Evolutionary conservation across 2,113 vertebrate genomes (phyloP).

Genomic region (Nestor notabilis): DNA sequence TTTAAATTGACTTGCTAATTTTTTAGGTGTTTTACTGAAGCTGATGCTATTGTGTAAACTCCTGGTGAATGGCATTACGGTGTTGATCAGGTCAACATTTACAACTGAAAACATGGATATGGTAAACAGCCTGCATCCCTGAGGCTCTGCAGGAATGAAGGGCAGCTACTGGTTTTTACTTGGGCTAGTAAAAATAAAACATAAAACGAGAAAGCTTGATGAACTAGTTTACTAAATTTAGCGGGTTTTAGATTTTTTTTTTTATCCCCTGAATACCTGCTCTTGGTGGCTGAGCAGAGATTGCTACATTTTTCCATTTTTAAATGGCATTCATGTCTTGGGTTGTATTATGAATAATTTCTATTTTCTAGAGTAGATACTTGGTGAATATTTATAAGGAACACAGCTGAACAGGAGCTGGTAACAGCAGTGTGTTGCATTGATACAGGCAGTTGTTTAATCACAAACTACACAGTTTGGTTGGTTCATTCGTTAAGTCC

Average conservation of each 20-base stretch:
- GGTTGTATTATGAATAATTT: not conserved
- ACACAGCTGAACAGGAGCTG: not conserved
- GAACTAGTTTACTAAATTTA: not conserved
- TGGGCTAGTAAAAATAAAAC: not conserved
- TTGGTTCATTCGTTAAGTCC: not conserved
- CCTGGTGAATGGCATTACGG: conserved; percentile 49
- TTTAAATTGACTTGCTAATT: conserved; percentile 76
- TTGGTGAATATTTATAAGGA: not conserved
- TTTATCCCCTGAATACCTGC: not conserved
- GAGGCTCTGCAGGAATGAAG: conserved; percentile 6
- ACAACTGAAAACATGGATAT: conserved; percentile 63
- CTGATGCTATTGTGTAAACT: conserved; percentile 38
- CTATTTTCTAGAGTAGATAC: not conserved
- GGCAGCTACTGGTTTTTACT: not conserved
- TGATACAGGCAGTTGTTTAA: not conserved
- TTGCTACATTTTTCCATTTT: not conserved
- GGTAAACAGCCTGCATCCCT: conserved; percentile 51
- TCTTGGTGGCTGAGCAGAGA: not conserved
- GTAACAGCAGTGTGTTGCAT: not conserved
- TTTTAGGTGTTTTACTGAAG: conserved; percentile 38
- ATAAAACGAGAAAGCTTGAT: not conserved
- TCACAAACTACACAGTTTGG: not conserved
- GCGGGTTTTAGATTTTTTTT: not conserved
- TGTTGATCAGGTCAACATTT: conserved; percentile 66
- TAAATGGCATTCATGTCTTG: not conserved